Conservation (phyloP, 2,797 vertebrate genomes). For the Galagoides demidoff region DNA sequence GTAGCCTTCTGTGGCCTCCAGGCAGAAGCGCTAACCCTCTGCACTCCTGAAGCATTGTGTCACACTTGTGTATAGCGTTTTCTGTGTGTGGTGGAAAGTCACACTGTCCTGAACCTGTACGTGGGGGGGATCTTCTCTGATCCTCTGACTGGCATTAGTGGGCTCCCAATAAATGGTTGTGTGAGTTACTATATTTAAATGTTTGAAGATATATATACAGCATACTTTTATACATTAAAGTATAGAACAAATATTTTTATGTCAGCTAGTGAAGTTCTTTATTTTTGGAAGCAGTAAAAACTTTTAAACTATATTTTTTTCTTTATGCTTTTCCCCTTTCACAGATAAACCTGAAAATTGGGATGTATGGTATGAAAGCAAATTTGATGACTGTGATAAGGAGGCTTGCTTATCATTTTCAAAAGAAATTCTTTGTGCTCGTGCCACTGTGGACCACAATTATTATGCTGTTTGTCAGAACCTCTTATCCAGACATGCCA, state of each 20-base stretch:
- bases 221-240: background rate
- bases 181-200: background rate
- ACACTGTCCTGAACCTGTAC: background rate
- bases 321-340: constrained; percentile 56
- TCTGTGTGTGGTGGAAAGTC: background rate
- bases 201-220: background rate
- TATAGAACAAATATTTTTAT: background rate
- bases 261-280: background rate
- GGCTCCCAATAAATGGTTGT: background rate
- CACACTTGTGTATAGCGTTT: background rate
- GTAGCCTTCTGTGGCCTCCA: background rate
- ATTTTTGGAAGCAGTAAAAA: constrained; percentile 15
- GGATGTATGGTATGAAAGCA: constrained; percentile 99
- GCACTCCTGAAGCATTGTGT: background rate
- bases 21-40: background rate
- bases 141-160: background rate
- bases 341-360: constrained; percentile 98
- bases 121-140: background rate
- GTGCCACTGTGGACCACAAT: constrained; percentile 98
- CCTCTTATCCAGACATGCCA: constrained; percentile 96
- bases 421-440: constrained; percentile 96
- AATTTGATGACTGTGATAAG: constrained; percentile 97
- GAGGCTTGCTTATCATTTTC: constrained; percentile 99
- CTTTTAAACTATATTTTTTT: constrained; percentile 55
- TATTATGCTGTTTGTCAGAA: constrained; percentile 99